Evolutionary conservation across 2,888 invertebrate species (phyloP).

Genomic region (Ormyrus nitidulus): DNA sequence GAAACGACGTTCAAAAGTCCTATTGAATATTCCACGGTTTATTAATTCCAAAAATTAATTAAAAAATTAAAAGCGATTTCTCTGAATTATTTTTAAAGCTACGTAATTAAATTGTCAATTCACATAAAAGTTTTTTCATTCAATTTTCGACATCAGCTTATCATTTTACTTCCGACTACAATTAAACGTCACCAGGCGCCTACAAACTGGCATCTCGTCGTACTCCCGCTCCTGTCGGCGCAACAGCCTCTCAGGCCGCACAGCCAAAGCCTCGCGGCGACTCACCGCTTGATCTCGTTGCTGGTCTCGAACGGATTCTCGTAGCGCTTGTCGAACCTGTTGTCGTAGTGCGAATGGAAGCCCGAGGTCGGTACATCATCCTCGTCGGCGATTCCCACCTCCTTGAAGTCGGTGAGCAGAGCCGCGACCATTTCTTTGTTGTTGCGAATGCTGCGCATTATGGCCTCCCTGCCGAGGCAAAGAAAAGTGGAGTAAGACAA

Average conservation of each 20-base stretch:
- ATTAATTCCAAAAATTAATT: too few relatives aligned
- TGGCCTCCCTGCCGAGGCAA: constrained; percentile 79
- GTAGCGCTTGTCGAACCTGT: constrained; percentile 61
- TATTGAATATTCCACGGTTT: too few relatives aligned
- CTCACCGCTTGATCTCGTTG: constrained; percentile 73
- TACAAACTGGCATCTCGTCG: constrained; percentile 29
- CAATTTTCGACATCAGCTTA: too few relatives aligned
- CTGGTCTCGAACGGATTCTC: constrained; percentile 63
- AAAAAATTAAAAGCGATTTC: too few relatives aligned
- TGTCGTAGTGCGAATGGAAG: constrained; percentile 59
- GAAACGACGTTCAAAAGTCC: too few relatives aligned
- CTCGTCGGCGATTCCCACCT: constrained; percentile 50
- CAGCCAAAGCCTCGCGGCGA: not conserved
- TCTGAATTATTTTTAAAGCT: too few relatives aligned
- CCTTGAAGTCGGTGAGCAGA: constrained; percentile 83
- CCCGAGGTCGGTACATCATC: constrained; percentile 23
- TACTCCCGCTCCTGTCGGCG: not conserved
- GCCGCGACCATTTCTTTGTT: constrained; percentile 84
- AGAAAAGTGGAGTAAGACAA: not conserved
- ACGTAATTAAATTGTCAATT: too few relatives aligned
- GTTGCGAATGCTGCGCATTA: constrained; percentile 81
- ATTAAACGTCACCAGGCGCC: constrained; percentile 21
- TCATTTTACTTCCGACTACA: too few relatives aligned
- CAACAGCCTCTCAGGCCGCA: too few relatives aligned
- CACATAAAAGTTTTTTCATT: too few relatives aligned